Evolutionary conservation across 2,113 vertebrate species (phyloP).

Genomic region (Hemiscyllium ocellatum): DNA sequence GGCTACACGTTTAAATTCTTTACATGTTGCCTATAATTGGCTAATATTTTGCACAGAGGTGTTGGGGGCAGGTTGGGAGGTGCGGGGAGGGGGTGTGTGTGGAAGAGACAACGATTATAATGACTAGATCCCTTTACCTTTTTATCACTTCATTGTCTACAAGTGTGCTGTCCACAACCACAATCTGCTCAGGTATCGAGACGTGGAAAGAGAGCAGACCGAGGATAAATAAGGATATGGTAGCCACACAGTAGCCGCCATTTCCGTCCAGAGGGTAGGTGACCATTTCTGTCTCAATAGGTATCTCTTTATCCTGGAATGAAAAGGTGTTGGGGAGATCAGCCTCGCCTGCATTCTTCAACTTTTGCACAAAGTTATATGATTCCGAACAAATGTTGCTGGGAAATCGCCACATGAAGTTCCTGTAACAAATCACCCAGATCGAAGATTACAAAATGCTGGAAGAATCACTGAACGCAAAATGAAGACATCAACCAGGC

Average conservation of each 20-base stretch:
- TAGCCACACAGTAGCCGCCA: conserved; percentile 70
- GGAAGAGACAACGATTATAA: neutral
- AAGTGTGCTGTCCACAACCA: conserved; percentile 84
- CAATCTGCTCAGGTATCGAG: conserved; percentile 82
- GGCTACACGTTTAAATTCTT: neutral
- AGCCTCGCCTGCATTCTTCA: conserved; percentile 53
- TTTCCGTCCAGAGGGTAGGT: conserved; percentile 69
- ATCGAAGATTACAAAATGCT: too few relatives aligned
- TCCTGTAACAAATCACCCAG: conserved; percentile 52
- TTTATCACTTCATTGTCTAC: conserved; percentile 78
- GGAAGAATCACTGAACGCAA: neutral
- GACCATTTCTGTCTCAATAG: conserved; percentile 54
- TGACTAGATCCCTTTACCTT: conserved; percentile 50
- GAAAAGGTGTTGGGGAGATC: conserved; percentile 53
- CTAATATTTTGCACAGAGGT: too few relatives aligned
- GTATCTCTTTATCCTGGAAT: conserved; percentile 60
- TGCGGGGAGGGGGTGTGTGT: neutral
- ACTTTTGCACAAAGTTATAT: conserved; percentile 64
- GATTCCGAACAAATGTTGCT: conserved; percentile 68
- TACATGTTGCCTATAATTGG: neutral
- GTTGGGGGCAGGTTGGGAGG: too few relatives aligned
- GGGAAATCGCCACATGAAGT: conserved; percentile 85
- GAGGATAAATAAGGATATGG: conserved; percentile 73
- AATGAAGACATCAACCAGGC: neutral
- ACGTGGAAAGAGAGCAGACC: conserved; percentile 72